A percentile compares a stretch with the other conserved stretches of the same genome.
phyloP scores from a whole-genome alignment of 2,797 vertebrate species.

The Leptatherina wallacei region DNA sequence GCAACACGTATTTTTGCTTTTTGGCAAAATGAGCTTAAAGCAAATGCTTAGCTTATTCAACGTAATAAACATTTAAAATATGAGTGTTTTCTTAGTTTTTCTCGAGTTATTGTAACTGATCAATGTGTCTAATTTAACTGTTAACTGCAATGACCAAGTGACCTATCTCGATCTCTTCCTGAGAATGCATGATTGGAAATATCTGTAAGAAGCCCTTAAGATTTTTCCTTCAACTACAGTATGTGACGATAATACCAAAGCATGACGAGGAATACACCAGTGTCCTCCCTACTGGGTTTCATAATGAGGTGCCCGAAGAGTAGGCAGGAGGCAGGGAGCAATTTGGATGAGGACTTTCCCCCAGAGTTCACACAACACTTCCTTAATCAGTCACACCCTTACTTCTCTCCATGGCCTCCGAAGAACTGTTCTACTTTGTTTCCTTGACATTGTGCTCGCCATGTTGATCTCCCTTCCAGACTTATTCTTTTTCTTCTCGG shows the following conservation, averaged over 20 bases:
- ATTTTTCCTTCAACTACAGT: conserved; percentile 16
- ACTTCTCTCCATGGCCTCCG: conserved; percentile 28
- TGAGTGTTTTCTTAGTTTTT: neutral
- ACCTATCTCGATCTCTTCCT: neutral
- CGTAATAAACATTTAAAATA: neutral
- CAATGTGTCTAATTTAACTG: neutral
- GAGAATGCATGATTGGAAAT: conserved; percentile 2
- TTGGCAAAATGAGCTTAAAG: too few species aligned
- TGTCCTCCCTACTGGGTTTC: conserved; percentile 57
- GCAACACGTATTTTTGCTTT: too few species aligned
- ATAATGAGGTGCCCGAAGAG: conserved; percentile 74
- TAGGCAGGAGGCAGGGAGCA: conserved; percentile 58
- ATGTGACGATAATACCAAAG: conserved; percentile 11
- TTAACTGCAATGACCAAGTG: neutral
- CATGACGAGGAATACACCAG: conserved; percentile 44
- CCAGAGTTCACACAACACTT: conserved; percentile 47
- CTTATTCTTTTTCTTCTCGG: conserved; percentile 42
- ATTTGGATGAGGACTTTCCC: conserved; percentile 62
- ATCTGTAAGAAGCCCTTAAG: conserved; percentile 1
- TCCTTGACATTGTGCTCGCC: conserved; percentile 18
- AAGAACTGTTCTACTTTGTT: conserved; percentile 10
- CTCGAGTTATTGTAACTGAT: neutral
- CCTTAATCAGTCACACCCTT: conserved; percentile 42
- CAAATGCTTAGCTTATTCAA: neutral
- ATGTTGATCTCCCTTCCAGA: conserved; percentile 24